Base-by-base conservation (phyloP, 37 sponge, comb jelly and placozoan species). In the Oscarella lobularis region DNA sequence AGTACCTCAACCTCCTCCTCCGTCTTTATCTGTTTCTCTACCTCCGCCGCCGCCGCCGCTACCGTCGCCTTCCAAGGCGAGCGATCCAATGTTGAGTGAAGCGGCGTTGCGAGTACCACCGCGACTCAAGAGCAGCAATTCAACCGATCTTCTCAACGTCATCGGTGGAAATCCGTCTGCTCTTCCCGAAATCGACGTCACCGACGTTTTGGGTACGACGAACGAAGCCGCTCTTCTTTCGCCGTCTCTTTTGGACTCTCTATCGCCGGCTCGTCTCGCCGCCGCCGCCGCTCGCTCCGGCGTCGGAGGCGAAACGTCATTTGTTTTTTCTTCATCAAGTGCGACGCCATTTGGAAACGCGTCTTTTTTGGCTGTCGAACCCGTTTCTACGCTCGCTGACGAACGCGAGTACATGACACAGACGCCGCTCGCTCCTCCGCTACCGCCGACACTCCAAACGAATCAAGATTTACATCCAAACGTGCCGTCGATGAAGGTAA, bases 391-490 rank as follows among this genome's bases (percentile, higher is more conserved):
- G 1, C 67, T 85, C 20, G 77, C 35, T 1, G 34, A 48, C 3
- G 72, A 69, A 1, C 74, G 39, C 27, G 87, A 82, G 75, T 86
- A 86, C 77, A 86, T 86, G 87, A 1, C 67, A 1, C 72, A 37
- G n/a, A 39, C 66, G 2, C 83, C 83, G 1, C 41, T 78, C 29
- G 73, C 79, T 9, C 67, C 38, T 33, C 87, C 87, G 1, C 79
- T 82, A 0, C 30, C 35, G 3, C 82, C 78, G 14, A 82, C 87
- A 2, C 41, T 6, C 31, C 1, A 14, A 1, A 6, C 75, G 39
- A 79, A 82, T 29, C n/a, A n/a, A n/a, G n/a, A n/a, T n/a, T 78
- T 83, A 6, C 71, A 69, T 1, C 87, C 87, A 38, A 38, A 80
- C 5, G 71, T 78, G 30, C 83, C 77, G 0, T 65, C 60, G 9